Evolutionary conservation across 2,888 invertebrate species (phyloP), one percentile per base, ranked within the genome.

Genomic region (Therioaphis trifolii): DNA sequence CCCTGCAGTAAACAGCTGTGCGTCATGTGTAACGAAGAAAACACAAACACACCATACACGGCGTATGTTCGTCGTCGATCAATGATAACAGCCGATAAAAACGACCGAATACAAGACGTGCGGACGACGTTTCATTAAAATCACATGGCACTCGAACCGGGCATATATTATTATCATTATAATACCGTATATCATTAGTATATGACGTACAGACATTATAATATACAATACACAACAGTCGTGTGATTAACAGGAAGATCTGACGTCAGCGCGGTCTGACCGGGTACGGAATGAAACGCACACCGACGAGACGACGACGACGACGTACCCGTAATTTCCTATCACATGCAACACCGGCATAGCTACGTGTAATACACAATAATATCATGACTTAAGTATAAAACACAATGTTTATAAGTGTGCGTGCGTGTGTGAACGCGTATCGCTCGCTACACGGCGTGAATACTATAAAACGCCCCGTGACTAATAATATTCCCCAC

Each of bases 401-500:
- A 40, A 14, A 35, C 29, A 21, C n/a, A 14, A 55, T 35, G 35
- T 21, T n/a, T 35, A 35, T 35, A 35, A 35, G 35, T 35, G 7
- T 35, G 35, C 35, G 35, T 35, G 35, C 46, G n/a, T 7, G 21
- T 12, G 74, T 74, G 15, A 35, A 40, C 46, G 18, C 12, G 35
- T 74, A 74, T 40, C 21, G 4, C 35, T 40, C 4, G 55, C 35
- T 40, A 55, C 40, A 55, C 43, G 12, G 27, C 18, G 12, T 43
- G 58, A 75, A 58, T 75, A 27, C 24, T 58, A 75, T 40, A n/a
- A 5, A 43, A 75, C 43, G 75, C 40, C 27, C 18, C 75, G 27
- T 76, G 61, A 61, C 75, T 43, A 61, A 75, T n/a, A n/a, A n/a
- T n/a, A n/a, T 75, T 43, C n/a, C 7, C 58, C 18, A 61, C 43